Evolutionary conservation across 2,113 vertebrate genomes (phyloP).

Genomic region (Salvelinus namaycush): DNA sequence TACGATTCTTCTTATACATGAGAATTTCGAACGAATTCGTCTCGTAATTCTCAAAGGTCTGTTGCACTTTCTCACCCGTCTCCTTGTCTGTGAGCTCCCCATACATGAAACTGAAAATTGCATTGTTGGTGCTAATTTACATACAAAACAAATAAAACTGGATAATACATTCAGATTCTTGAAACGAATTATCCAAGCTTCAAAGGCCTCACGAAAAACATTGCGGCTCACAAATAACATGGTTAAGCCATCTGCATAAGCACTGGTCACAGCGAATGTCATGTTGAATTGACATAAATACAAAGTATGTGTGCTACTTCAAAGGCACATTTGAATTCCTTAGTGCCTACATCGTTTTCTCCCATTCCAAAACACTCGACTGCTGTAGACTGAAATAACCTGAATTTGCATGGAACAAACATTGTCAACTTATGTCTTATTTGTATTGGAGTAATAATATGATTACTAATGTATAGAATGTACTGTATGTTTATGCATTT

Average conservation of each 20-base stretch:
- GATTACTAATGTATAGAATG: no score
- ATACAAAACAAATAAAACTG: not conserved
- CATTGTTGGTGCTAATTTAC: not conserved
- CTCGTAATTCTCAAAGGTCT: constrained; percentile 94
- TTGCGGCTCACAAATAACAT: no score
- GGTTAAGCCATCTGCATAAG: not conserved
- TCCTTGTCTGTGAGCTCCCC: constrained; percentile 95
- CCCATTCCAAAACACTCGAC: no score
- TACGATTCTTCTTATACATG: constrained; percentile 99
- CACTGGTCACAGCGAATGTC: not conserved
- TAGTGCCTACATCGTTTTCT: no score
- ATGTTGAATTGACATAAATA: not conserved
- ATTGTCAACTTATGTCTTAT: no score
- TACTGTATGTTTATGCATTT: no score
- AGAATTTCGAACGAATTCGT: constrained; percentile 96
- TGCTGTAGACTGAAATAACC: no score
- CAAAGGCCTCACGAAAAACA: not conserved
- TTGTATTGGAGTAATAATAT: no score
- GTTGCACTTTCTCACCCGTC: constrained; percentile 86
- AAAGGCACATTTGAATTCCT: not conserved
- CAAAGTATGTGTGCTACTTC: not conserved
- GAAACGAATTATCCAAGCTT: not conserved
- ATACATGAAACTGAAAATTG: constrained; percentile 88
- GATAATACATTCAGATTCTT: not conserved
- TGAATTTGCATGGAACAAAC: no score